phyloP scores from a whole-genome alignment of 2,888 invertebrate genomes.

The Volucella inflata region DNA sequence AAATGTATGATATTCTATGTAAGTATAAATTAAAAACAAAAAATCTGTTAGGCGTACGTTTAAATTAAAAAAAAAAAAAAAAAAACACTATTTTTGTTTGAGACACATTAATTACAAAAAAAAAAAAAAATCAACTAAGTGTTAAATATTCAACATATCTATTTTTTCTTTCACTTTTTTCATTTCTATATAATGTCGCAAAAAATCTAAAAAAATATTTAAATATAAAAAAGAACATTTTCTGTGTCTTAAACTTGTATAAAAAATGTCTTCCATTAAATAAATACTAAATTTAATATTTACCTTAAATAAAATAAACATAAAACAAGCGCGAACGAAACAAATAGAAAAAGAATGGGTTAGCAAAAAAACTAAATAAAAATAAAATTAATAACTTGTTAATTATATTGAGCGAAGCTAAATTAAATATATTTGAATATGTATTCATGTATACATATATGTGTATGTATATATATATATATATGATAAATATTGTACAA shows the following conservation, averaged over 20 bases:
- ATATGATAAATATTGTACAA: slow-evolving; percentile 68
- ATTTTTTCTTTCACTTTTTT: slow-evolving; percentile 70
- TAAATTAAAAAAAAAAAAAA: slow-evolving; percentile 58
- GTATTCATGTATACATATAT: slow-evolving; percentile 51
- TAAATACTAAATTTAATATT: slow-evolving; percentile 79
- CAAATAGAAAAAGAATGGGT: slow-evolving; percentile 67
- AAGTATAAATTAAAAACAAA: slow-evolving; percentile 64
- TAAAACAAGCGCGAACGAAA: slow-evolving; percentile 67
- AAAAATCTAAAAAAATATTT: slow-evolving; percentile 38
- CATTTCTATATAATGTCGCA: slow-evolving; percentile 58
- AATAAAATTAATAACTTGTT: slow-evolving; percentile 57
- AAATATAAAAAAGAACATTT: slow-evolving; percentile 81
- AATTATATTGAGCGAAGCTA: slow-evolving; percentile 74
- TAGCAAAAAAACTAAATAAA: slow-evolving; percentile 25
- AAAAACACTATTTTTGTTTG: slow-evolving; percentile 71
- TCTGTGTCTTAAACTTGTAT: slow-evolving; percentile 84
- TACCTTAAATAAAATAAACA: slow-evolving; percentile 61
- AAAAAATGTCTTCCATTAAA: slow-evolving; percentile 84
- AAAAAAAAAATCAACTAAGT: slow-evolving; percentile 59
- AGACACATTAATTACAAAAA: slow-evolving; percentile 70
- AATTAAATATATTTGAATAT: slow-evolving; percentile 60
- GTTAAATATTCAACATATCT: slow-evolving; percentile 75
- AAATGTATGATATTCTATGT: slow-evolving; percentile 72
- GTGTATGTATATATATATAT: slow-evolving; percentile 42
- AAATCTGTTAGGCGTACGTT: slow-evolving; percentile 66